Evolutionary conservation across 2,888 invertebrate genomes (phyloP).

Genomic region (Gryllus longicercus): DNA sequence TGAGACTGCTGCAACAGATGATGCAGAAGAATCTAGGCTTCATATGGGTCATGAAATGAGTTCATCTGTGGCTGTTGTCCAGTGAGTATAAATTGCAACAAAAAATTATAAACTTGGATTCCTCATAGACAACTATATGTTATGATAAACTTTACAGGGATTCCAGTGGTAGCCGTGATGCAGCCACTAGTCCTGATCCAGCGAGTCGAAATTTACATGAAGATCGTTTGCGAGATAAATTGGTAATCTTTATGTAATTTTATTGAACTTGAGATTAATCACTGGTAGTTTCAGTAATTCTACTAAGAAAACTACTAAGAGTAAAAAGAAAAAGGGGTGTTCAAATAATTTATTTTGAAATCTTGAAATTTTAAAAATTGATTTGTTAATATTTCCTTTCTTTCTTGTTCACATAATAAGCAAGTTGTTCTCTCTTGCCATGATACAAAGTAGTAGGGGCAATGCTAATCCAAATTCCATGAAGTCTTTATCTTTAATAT

Average conservation of each 20-base stretch:
- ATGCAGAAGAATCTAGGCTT: background rate
- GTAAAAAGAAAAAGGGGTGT: no score
- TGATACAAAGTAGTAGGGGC: no score
- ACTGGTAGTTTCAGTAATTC: no score
- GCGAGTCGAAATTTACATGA: constrained; percentile 40
- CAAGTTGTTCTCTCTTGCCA: no score
- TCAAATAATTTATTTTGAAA: no score
- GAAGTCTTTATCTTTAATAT: no score
- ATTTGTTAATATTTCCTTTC: no score
- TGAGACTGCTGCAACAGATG: constrained; percentile 21
- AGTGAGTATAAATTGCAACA: constrained; percentile 44
- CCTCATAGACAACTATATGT: constrained; percentile 38
- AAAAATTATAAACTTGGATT: constrained; percentile 12
- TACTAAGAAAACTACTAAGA: no score
- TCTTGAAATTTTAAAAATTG: no score
- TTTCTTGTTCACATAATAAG: no score
- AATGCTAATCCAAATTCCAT: no score
- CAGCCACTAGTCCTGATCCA: constrained; percentile 50
- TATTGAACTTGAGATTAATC: background rate
- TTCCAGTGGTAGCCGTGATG: constrained; percentile 47
- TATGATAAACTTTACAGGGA: constrained; percentile 42
- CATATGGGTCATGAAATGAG: constrained; percentile 49
- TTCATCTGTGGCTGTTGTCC: constrained; percentile 52
- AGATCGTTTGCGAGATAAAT: constrained; percentile 45
- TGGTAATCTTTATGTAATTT: constrained; percentile 30